Percentiles rank a stretch among this genome's conserved stretches.
These are phyloP conservation scores for Molanna angustata DNA, from an alignment of 2,888 invertebrate genomes.

Conservation along the genomic window DNA sequence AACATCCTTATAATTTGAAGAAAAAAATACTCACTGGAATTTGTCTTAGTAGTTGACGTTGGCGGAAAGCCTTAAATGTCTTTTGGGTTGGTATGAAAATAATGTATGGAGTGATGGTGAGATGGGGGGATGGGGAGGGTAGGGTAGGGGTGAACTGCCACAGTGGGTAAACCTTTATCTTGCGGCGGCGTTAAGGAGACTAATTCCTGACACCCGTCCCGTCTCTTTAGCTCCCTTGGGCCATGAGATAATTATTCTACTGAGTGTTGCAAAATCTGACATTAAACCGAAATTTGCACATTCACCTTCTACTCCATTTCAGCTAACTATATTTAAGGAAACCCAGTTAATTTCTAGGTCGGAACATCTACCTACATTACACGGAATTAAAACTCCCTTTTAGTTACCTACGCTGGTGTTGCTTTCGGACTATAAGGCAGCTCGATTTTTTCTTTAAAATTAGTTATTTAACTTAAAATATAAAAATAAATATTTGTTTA, in stretches of 20 bases:
- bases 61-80: too few relatives aligned
- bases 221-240: constrained; percentile 22
- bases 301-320: neutral
- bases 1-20: too few relatives aligned
- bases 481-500: too few relatives aligned
- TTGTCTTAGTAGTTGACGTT: too few relatives aligned
- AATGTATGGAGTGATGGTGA: neutral
- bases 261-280: constrained; percentile 1
- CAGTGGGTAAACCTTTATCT: constrained; percentile 25
- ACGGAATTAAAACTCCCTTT: too few relatives aligned
- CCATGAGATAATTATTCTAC: constrained; percentile 15
- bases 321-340: neutral
- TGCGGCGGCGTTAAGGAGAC: constrained; percentile 27
- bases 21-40: too few relatives aligned
- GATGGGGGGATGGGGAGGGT: constrained; percentile 2
- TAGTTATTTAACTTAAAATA: too few relatives aligned
- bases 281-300: neutral
- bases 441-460: too few relatives aligned
- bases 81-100: neutral
- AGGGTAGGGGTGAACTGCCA: neutral
- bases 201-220: constrained; percentile 33
- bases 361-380: too few relatives aligned
- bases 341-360: too few relatives aligned
- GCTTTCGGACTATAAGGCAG: too few relatives aligned
- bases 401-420: too few relatives aligned